Conservation (phyloP, 2,888 invertebrate species). For the Leptothorax acervorum region DNA sequence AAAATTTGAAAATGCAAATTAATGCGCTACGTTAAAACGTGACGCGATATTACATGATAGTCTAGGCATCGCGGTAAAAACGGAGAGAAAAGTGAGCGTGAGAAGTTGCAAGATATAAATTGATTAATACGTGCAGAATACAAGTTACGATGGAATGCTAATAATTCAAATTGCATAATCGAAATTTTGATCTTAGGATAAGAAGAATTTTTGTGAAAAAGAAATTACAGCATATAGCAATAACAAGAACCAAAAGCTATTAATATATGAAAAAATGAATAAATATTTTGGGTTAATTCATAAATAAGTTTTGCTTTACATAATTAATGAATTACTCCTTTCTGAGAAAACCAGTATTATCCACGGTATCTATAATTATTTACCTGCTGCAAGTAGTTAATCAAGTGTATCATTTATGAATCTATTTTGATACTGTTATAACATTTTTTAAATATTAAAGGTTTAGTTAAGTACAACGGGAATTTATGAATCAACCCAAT, state of each 20-base stretch:
- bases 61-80: background rate
- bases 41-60: background rate
- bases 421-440: no score
- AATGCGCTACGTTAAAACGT: background rate
- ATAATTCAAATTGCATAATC: background rate
- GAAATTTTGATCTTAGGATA: background rate
- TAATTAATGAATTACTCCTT: background rate
- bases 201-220: background rate
- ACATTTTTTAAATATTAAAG: no score
- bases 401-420: no score
- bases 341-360: no score
- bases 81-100: background rate
- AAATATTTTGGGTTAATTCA: background rate
- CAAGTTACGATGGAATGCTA: background rate
- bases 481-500: background rate
- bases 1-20: constrained; percentile 33
- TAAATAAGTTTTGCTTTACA: background rate
- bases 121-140: background rate
- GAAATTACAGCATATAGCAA: background rate
- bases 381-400: no score
- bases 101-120: constrained; percentile 2
- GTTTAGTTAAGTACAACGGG: no score
- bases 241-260: background rate
- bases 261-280: background rate
- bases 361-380: no score